These are phyloP conservation scores for Erpobdella octoculata DNA, from an alignment of 2,888 invertebrate genomes.

Conservation along the genomic window DNA sequence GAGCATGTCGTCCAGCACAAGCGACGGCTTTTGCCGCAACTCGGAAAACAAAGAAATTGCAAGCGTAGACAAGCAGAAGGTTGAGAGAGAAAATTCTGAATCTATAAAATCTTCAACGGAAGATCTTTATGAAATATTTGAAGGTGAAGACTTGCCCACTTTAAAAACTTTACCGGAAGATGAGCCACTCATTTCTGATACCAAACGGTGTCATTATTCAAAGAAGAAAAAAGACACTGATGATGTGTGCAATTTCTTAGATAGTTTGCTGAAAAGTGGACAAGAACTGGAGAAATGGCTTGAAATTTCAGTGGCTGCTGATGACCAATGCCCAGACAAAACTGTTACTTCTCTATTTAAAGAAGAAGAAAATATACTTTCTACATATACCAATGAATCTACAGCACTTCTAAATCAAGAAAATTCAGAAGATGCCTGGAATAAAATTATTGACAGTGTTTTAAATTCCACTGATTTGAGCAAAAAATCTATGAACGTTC, in stretches of 20 bases:
- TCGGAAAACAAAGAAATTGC: not conserved
- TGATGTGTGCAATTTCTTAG: slow-evolving; percentile 12
- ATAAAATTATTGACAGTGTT: not conserved
- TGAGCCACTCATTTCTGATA: not conserved
- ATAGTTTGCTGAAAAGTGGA: slow-evolving; percentile 8
- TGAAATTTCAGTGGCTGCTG: slow-evolving; percentile 11
- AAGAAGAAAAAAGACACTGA: not conserved
- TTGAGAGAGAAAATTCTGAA: not conserved
- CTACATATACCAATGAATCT: not conserved
- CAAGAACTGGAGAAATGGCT: slow-evolving; percentile 21
- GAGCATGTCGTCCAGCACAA: not conserved
- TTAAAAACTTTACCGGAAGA: not conserved
- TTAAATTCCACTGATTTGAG: not conserved
- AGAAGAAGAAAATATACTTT: not conserved
- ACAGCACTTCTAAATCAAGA: not conserved
- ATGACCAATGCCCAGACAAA: not conserved
- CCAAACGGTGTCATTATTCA: no score
- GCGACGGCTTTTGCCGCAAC: not conserved
- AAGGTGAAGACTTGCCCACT: slow-evolving; percentile 27
- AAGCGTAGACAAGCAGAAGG: not conserved
- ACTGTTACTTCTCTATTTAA: not conserved
- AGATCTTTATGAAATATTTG: slow-evolving; percentile 24
- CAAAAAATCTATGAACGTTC: not conserved
- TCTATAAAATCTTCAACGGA: not conserved
- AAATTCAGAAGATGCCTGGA: not conserved